phyloP scores from a whole-genome alignment of 2,113 vertebrate species.

The Ailuropoda melanoleuca region DNA sequence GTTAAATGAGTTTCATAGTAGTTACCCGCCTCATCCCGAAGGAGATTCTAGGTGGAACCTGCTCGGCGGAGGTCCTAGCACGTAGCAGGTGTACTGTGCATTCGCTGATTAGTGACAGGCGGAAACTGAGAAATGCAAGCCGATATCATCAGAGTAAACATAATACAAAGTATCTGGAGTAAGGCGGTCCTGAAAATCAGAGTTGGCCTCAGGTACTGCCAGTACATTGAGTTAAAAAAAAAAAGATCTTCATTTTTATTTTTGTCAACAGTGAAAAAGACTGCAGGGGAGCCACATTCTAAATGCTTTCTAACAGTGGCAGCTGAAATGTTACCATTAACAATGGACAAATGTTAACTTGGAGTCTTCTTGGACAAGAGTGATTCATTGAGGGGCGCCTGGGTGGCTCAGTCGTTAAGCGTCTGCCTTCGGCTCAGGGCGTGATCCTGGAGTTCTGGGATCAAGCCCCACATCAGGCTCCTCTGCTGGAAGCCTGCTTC shows the following conservation, averaged over 20 bases:
- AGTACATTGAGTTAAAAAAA: neutral
- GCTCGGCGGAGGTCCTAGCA: neutral
- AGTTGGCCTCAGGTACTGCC: neutral
- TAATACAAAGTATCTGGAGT: neutral
- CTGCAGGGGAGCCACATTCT: neutral
- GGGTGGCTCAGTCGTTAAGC: no score
- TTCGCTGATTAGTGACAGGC: neutral
- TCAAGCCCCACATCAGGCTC: no score
- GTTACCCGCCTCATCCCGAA: neutral
- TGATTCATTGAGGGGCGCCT: neutral
- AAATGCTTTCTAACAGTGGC: neutral
- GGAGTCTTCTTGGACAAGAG: neutral
- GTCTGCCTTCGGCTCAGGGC: no score
- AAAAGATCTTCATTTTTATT: neutral
- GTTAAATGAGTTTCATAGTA: neutral
- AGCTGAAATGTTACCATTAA: neutral
- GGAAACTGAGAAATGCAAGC: neutral
- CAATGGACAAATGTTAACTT: neutral
- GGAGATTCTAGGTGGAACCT: neutral
- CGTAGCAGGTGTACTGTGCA: neutral
- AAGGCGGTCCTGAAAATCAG: neutral
- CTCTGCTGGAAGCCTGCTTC: no score
- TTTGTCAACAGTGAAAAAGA: slow-evolving; percentile 1
- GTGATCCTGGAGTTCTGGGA: no score
- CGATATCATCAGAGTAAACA: neutral